A percentile compares a stretch with the other conserved stretches of the same genome.
Evolutionary conservation across 35 echinoderm and acorn worm genomes (phyloP).

Genomic region (Holothuria glaberrima): DNA sequence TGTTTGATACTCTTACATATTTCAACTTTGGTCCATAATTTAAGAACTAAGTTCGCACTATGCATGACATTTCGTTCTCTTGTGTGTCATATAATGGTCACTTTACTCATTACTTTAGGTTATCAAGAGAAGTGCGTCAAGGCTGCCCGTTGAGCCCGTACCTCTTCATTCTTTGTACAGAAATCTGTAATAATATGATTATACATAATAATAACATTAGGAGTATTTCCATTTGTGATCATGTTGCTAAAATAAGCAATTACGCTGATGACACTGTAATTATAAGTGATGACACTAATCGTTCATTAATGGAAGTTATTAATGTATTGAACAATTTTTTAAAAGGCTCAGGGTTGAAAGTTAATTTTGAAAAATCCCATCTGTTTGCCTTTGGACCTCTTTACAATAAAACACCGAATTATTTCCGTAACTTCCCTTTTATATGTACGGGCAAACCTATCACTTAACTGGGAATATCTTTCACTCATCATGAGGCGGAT

Average conservation of each 20-base stretch:
- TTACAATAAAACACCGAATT: neutral
- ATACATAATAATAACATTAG: neutral
- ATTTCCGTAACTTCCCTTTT: neutral
- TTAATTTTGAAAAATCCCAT: neutral
- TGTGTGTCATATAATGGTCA: conserved; percentile 5
- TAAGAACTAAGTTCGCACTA: neutral
- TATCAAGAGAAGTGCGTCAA: neutral
- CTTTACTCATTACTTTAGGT: neutral
- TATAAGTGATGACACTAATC: neutral
- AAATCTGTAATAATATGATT: neutral
- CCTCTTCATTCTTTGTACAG: neutral
- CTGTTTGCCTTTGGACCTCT: neutral
- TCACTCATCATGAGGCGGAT: neutral
- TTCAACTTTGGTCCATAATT: neutral
- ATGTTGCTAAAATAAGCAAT: neutral
- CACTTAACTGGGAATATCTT: neutral
- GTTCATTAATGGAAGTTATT: neutral
- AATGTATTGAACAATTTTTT: neutral
- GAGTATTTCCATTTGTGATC: neutral
- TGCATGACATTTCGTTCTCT: neutral
- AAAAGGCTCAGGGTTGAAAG: neutral
- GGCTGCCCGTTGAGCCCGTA: neutral
- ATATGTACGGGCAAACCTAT: neutral
- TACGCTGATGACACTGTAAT: neutral
- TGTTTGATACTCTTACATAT: neutral